A percentile compares a stretch with the other conserved stretches of the same genome.
phyloP scores from a whole-genome alignment of 2,797 vertebrate species.

The Heterohyrax brucei region DNA sequence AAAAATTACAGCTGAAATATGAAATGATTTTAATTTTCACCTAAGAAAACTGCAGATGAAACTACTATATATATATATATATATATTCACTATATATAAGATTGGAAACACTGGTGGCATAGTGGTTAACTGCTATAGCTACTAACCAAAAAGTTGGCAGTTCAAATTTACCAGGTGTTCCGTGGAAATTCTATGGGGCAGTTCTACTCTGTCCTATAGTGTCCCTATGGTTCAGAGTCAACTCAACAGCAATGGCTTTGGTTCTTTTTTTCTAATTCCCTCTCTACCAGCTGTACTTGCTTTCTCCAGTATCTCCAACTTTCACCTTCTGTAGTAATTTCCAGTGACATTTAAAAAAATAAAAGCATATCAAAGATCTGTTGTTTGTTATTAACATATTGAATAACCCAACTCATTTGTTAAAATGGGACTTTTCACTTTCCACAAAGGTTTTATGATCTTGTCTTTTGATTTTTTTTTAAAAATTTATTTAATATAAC shows the following conservation, averaged over 20 bases:
- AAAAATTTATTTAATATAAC: too few relatives aligned
- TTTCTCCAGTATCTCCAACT: neutral
- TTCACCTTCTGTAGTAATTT: conserved; percentile 15
- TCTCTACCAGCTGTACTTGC: neutral
- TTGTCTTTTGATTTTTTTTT: neutral
- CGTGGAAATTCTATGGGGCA: too few relatives aligned
- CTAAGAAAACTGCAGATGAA: neutral
- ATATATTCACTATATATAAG: too few relatives aligned
- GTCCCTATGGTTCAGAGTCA: too few relatives aligned
- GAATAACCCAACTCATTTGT: neutral
- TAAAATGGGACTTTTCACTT: conserved; percentile 36
- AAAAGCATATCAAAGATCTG: neutral
- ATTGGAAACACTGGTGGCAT: too few relatives aligned
- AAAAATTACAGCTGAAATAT: conserved; percentile 51
- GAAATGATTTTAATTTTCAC: conserved; percentile 57
- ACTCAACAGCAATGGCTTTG: too few relatives aligned
- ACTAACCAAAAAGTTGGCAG: too few relatives aligned
- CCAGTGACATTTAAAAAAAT: neutral
- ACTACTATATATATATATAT: neutral
- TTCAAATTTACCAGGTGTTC: too few relatives aligned
- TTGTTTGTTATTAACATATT: neutral
- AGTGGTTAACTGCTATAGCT: too few relatives aligned
- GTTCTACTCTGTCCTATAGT: too few relatives aligned
- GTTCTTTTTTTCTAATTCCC: too few relatives aligned
- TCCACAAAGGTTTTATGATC: conserved; percentile 27